phyloP scores from a whole-genome alignment of 1,140 invertebrate genomes.

The Stratiolaelaps scimitus region DNA sequence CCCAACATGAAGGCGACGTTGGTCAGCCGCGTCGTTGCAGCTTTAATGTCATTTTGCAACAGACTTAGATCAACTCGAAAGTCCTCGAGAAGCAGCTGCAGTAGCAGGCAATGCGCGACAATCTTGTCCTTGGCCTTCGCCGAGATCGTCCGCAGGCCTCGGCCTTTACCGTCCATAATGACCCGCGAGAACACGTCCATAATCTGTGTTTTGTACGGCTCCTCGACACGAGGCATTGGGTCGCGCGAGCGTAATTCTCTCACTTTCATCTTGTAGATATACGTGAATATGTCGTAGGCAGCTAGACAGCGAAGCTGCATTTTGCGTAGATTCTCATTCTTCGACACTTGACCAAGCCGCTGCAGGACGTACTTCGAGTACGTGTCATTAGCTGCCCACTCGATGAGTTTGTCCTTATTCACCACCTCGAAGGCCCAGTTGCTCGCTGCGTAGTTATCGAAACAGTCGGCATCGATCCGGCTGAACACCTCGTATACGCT shows the following conservation, averaged over 20 bases:
- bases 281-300: conserved; percentile 19
- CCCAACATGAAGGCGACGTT: conserved; percentile 17
- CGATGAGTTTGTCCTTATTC: conserved; percentile 6
- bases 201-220: conserved; percentile 24
- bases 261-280: conserved; percentile 22
- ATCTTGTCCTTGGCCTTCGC: conserved; percentile 17
- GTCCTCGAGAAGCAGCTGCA: conserved; percentile 7
- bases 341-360: conserved; percentile 16
- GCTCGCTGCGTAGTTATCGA: conserved; percentile 16
- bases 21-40: not conserved
- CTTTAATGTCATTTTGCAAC: conserved; percentile 23
- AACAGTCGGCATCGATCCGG: conserved; percentile 5
- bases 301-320: conserved; percentile 25
- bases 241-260: conserved; percentile 4
- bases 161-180: conserved; percentile 20
- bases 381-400: conserved; percentile 17
- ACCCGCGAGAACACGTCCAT: conserved; percentile 19
- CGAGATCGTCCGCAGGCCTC: conserved; percentile 19
- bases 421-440: conserved; percentile 19
- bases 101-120: conserved; percentile 4
- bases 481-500: conserved; percentile 5
- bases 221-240: conserved; percentile 20
- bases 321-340: conserved; percentile 7
- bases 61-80: conserved; percentile 13
- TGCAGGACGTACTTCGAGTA: conserved; percentile 22